Base-by-base conservation (phyloP, 2,888 invertebrate genomes). In the Drosophila pseudotakahashii region DNA sequence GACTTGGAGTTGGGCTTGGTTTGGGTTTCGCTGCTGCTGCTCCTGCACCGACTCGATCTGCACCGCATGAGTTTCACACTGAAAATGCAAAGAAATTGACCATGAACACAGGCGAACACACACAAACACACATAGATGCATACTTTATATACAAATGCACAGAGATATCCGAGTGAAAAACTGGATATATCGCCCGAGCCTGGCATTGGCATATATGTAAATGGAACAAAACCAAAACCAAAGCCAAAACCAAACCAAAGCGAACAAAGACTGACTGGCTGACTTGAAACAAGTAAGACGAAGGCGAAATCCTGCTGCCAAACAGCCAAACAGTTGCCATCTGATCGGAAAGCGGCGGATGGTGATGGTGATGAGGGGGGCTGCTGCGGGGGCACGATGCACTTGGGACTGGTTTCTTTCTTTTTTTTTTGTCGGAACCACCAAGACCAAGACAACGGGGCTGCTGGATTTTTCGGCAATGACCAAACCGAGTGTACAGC, bases 31-130 rank as follows among this genome's bases (percentile, higher is more conserved):
- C 19, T 19, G 19, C 39, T 74, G 58, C 34, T 34, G 58, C 47
- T 68, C 59, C 19, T 76, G 66, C 68, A 73, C 66, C 72, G 77
- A 55, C 78, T 77, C 60, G 75, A 84, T 67, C 68, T 80, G 76
- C 81, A 79, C 88, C 74, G 76, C 82, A 88, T 88, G 86, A 78
- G 83, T 78, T 83, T 83, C 84, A 68, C 88, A 73, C 82, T 83
- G 73, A 44, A 82, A 86, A 78, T 76, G 81, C 67, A 81, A 55
- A 68, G 75, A 82, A 75, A 82, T 80, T 85, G 70, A 88, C 80
- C 78, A 76, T 71, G 70, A 78, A 81, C 61, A 34, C 61, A 34
- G 64, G 30, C 45, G 30, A 4, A 47, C 14, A 45, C 47, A 50
- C 44, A 63, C 45, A 39, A 7, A 50, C 19, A 16, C 5, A 10